phyloP scores from a whole-genome alignment of 1,140 invertebrate genomes.

The Drosophila novamexicana region DNA sequence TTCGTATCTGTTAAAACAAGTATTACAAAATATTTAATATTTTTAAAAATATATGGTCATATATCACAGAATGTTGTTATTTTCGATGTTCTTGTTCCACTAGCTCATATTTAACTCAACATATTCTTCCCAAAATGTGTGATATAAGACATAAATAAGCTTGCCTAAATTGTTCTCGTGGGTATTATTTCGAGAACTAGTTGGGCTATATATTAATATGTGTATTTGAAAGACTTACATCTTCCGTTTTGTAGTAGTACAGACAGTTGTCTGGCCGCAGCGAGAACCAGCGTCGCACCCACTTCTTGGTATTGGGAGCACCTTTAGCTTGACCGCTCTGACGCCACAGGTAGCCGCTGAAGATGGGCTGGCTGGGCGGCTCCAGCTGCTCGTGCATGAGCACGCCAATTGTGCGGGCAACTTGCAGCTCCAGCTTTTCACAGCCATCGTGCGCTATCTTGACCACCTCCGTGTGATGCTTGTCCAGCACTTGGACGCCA shows the following conservation, averaged over 20 bases:
- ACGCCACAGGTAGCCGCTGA: conserved; percentile 92
- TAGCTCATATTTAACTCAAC: no score
- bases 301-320: conserved; percentile 87
- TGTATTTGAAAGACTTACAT: conserved; percentile 85
- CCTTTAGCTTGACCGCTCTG: conserved; percentile 86
- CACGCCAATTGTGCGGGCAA: conserved; percentile 93
- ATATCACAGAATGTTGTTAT: no score
- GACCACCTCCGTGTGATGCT: conserved; percentile 97
- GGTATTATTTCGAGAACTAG: background rate
- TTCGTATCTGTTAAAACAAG: no score
- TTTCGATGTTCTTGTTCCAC: no score
- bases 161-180: no score
- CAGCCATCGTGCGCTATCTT: conserved; percentile 94
- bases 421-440: conserved; percentile 93
- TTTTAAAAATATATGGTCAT: no score
- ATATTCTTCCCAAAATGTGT: no score
- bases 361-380: conserved; percentile 87
- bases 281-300: conserved; percentile 96
- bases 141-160: no score
- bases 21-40: no score
- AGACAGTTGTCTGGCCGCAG: conserved; percentile 96
- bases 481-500: conserved; percentile 94
- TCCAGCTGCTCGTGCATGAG: conserved; percentile 88
- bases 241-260: conserved; percentile 97
- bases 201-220: background rate